Evolutionary conservation across 2,797 vertebrate species (phyloP), one percentile per base, ranked within the genome.

Genomic region (Mastacembelus armatus): DNA sequence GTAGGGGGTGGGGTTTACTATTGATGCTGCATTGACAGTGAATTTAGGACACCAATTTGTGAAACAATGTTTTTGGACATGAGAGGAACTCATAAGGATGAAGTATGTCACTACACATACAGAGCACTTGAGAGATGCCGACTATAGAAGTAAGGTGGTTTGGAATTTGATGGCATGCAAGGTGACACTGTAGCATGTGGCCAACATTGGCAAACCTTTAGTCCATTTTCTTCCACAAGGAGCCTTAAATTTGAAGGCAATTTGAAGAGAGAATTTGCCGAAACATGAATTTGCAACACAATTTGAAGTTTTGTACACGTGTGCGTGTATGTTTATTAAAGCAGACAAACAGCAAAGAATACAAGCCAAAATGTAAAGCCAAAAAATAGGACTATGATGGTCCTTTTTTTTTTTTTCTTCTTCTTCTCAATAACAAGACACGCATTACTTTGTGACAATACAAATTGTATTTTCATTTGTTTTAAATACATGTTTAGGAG

Each of bases 281-380:
- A 94, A 97, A 97, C 96, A 97, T 94, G 95, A 97, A 97, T 97
- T 98, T 95, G 94, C 94, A 96, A 98, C 96, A 98, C 96, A 94
- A 95, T 96, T 96, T 95, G 95, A 95, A 92, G 94, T 95, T 93
- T 94, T 93, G 92, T 95, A 98, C 96, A 98, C 96, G 94, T 93
- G 94, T 93, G 95, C 93, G 96, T 96, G 95, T 96, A 94, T 95
- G 96, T 98, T 98, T 99, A 99, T 99, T 99, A 95, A 96, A 96
- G 95, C 95, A 97, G 95, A 98, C 93, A 96, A 96, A 98, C 96
- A 98, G 95, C 96, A 98, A 96, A 96, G 95, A 95, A 97, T 98
- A 99, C 97, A 98, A 97, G 95, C 96, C 96, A 98, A 96, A 96
- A 95, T 94, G 94, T 95, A 93, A 96, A 96, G 95, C 95, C 95